These are phyloP conservation scores for Drymonia ruficornis DNA, from an alignment of 2,888 invertebrate genomes.

Conservation along the genomic window DNA sequence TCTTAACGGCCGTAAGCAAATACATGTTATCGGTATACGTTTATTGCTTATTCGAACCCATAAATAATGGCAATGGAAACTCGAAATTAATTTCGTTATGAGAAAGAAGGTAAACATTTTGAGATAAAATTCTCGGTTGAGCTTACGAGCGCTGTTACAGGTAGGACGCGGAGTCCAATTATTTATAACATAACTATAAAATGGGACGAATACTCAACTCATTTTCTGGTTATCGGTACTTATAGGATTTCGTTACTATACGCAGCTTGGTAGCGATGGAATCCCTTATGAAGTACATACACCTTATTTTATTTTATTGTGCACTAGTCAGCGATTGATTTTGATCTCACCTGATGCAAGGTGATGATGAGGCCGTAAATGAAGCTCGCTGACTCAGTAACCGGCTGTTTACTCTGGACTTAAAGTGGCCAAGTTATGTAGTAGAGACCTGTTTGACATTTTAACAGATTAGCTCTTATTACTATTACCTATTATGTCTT, in stretches of 20 bases:
- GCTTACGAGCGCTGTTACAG: slow-evolving; percentile 44
- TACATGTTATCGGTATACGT: slow-evolving; percentile 81
- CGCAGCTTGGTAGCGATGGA: slow-evolving; percentile 14
- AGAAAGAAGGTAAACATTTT: slow-evolving; percentile 63
- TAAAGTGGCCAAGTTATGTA: too few species aligned
- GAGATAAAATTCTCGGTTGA: slow-evolving; percentile 56
- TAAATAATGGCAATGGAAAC: slow-evolving; percentile 79
- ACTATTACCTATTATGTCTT: too few species aligned
- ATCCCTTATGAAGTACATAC: slow-evolving; percentile 12
- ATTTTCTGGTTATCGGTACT: slow-evolving; percentile 37
- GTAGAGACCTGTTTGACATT: too few species aligned
- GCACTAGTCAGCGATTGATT: too few species aligned
- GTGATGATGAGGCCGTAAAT: too few species aligned
- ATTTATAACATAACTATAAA: slow-evolving; percentile 48
- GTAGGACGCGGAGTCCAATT: slow-evolving; percentile 44
- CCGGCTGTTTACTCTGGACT: too few species aligned
- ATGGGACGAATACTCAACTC: slow-evolving; percentile 27
- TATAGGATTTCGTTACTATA: slow-evolving; percentile 29
- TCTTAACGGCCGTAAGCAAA: slow-evolving; percentile 82
- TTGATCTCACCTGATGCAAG: too few species aligned
- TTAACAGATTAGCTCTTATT: too few species aligned
- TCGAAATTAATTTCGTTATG: slow-evolving; percentile 80
- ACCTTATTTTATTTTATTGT: too few species aligned
- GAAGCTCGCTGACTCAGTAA: too few species aligned
- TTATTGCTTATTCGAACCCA: slow-evolving; percentile 81